These are phyloP conservation scores for Agrochola litura DNA, from an alignment of 2,888 invertebrate genomes.

Conservation along the genomic window DNA sequence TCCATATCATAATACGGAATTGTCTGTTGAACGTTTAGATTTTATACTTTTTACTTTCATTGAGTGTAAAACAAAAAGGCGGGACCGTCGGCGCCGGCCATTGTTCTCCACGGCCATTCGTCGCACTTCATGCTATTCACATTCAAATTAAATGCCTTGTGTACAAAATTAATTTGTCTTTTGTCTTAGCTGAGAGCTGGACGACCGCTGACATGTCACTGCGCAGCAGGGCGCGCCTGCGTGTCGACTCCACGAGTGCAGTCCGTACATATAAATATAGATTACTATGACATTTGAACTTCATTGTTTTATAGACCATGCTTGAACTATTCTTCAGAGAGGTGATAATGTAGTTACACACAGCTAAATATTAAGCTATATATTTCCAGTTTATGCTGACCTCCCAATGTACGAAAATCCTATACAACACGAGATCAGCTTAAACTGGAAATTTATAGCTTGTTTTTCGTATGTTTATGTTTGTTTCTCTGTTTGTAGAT, in stretches of 20 bases:
- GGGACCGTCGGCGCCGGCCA: slow-evolving; percentile 88
- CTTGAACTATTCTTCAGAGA: slow-evolving; percentile 39
- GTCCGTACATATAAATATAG: slow-evolving; percentile 28
- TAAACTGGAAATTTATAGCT: no score
- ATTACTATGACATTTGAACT: slow-evolving; percentile 61
- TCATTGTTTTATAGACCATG: slow-evolving; percentile 54
- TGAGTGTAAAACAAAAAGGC: slow-evolving; percentile 88
- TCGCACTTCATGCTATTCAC: slow-evolving; percentile 91
- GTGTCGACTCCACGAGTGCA: slow-evolving; percentile 47
- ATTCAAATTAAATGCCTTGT: slow-evolving; percentile 90
- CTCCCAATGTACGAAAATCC: no score
- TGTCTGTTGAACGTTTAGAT: slow-evolving; percentile 87
- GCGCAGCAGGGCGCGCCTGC: slow-evolving; percentile 82
- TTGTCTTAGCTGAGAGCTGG: slow-evolving; percentile 86
- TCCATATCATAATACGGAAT: slow-evolving; percentile 90
- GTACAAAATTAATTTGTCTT: slow-evolving; percentile 91
- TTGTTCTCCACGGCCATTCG: slow-evolving; percentile 90
- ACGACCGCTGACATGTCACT: slow-evolving; percentile 83
- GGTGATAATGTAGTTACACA: background rate
- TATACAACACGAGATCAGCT: no score
- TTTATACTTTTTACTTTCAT: slow-evolving; percentile 88
- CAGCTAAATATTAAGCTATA: no score
- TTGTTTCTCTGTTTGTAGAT: no score
- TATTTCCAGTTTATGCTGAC: no score
- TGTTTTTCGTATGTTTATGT: no score